These are phyloP conservation scores for Podilymbus podiceps DNA, from an alignment of 2,113 vertebrate species.

Conservation along the genomic window DNA sequence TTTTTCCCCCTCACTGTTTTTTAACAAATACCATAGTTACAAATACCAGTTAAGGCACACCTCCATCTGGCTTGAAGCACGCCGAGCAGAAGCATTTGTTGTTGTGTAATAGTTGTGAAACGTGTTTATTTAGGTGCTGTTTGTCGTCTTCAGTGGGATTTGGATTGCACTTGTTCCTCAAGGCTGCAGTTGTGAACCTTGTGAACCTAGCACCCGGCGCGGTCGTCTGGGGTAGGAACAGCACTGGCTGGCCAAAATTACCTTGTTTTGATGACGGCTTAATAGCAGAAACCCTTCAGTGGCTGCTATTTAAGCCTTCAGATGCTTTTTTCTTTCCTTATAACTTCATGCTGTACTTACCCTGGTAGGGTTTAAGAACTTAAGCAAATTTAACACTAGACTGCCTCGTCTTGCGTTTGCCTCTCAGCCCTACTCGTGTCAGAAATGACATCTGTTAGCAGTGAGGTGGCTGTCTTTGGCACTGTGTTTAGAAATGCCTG, in stretches of 20 bases:
- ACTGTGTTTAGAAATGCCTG: not conserved
- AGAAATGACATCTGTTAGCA: not conserved
- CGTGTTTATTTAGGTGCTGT: not conserved
- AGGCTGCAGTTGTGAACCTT: not conserved
- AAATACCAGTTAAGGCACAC: not conserved
- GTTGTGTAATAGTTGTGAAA: not conserved
- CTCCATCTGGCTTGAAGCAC: not conserved
- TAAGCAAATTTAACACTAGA: not conserved
- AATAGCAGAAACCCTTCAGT: not conserved
- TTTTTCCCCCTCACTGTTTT: rapidly evolving
- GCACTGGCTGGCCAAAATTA: not conserved
- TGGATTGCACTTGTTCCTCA: not conserved
- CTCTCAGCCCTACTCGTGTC: not conserved
- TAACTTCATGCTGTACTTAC: not conserved
- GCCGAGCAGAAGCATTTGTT: not conserved
- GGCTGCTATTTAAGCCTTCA: not conserved
- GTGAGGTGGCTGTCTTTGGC: not conserved
- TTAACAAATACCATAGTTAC: not conserved
- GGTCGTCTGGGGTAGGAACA: not conserved
- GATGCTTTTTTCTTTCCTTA: not conserved
- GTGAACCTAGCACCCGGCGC: rapidly evolving
- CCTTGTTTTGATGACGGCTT: not conserved
- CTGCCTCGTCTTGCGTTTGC: rapidly evolving
- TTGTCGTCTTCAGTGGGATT: not conserved
- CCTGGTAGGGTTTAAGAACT: not conserved